These are phyloP conservation scores for Ethmia dodecea DNA, from an alignment of 2,888 invertebrate genomes.

Conservation along the genomic window DNA sequence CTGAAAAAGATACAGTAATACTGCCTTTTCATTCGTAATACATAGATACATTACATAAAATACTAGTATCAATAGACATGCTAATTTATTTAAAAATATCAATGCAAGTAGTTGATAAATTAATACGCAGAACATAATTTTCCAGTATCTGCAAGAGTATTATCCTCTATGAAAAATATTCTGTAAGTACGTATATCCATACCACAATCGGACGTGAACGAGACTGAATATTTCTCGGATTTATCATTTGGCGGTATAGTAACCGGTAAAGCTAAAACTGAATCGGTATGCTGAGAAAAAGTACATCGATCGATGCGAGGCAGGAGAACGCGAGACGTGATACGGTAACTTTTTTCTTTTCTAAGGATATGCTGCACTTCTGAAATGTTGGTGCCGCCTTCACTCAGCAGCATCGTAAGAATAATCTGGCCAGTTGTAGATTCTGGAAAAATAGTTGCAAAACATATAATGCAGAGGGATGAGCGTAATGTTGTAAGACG, in stretches of 20 bases:
- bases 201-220: constrained; percentile 60
- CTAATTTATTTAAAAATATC: too few species aligned
- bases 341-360: constrained; percentile 37
- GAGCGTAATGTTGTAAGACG: too few species aligned
- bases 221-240: constrained; percentile 51
- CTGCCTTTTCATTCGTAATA: too few species aligned
- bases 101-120: too few species aligned
- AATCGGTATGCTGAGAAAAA: constrained; percentile 44
- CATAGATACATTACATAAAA: too few species aligned
- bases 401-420: constrained; percentile 49
- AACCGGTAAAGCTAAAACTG: constrained; percentile 41
- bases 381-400: constrained; percentile 54
- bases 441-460: constrained; percentile 40
- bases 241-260: constrained; percentile 42
- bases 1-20: too few species aligned
- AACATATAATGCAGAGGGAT: too few species aligned
- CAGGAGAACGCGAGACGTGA: constrained; percentile 41
- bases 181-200: constrained; percentile 65
- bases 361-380: constrained; percentile 55
- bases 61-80: too few species aligned
- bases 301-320: constrained; percentile 43
- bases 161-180: constrained; percentile 43
- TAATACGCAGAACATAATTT: too few species aligned
- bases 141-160: too few species aligned
- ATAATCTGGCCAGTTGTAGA: constrained; percentile 54